Base-by-base conservation (phyloP, 2,888 invertebrate genomes). In the Trilocha varians region DNA sequence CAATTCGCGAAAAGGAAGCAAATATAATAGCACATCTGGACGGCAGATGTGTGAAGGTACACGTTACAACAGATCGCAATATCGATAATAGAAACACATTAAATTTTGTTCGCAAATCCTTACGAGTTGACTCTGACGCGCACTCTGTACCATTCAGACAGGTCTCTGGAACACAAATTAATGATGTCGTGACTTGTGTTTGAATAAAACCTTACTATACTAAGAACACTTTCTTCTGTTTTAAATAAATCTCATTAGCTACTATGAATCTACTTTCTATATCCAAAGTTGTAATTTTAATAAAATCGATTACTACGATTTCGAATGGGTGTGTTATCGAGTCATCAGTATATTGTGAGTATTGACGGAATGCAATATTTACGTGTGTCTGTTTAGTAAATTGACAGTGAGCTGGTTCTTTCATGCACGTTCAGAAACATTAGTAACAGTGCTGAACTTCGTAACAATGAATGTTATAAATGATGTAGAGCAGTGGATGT, bases 41-140 rank as follows among this genome's bases (percentile, higher is more conserved):
- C 78, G 80, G 79, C 82, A 79, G 84, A 80, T 74, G 77, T 71
- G 72, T 66, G 73, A 77, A 84, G 80, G 76, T 78, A 78, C 83
- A 84, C 83, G 77, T 60, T 65, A 84, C 84, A 80, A 84, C 74
- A 84, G 70, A 78, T 78, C 55, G 73, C 65, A 76, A 78, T 78
- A 63, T 74, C 68, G 68, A 69, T 75, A 77, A 75, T 67, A 78
- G 73, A 78, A 75, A 82, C 78, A 84, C 78, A 76, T 78, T 77
- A 11, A 77, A 75, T 77, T 79, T 72, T 78, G 67, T 77, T 77
- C 79, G 69, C 70, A 79, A 70, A 72, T 83, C 87, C 93, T 93
- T 93, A 93, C 93, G 93, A 91, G 88, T 91, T 92, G 83, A 93
- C 89, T 90, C 92, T 91, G 88, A 93, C 91, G 89, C 91, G 92